phyloP scores from a whole-genome alignment of 1,140 invertebrate genomes.

The Drosophila ficusphila region DNA sequence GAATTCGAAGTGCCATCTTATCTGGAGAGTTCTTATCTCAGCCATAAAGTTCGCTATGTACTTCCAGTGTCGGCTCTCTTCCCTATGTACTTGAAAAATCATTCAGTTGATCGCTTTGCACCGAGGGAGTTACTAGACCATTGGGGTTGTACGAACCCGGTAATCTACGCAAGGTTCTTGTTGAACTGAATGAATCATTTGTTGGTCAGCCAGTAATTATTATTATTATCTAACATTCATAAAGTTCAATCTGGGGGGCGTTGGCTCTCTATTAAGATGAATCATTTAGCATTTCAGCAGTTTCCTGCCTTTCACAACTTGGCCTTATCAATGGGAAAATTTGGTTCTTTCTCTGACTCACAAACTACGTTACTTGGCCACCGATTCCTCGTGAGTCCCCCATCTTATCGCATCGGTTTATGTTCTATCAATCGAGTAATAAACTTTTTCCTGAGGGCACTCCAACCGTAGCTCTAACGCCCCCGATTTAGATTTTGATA shows the following conservation, averaged over 20 bases:
- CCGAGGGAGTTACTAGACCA: conserved; percentile 25
- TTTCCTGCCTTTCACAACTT: neutral
- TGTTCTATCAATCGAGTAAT: conserved; percentile 21
- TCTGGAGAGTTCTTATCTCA: conserved; percentile 50
- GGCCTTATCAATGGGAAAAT: conserved; percentile 14
- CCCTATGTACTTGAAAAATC: conserved; percentile 22
- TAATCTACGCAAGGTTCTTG: conserved; percentile 29
- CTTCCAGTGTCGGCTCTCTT: conserved; percentile 10
- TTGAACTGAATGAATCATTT: conserved; percentile 13
- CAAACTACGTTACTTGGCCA: neutral
- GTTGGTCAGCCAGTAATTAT: conserved; percentile 9
- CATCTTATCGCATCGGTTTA: conserved; percentile 32
- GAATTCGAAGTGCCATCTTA: conserved; percentile 42
- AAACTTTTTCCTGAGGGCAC: conserved; percentile 4
- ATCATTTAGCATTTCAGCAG: conserved; percentile 8
- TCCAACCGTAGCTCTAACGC: neutral
- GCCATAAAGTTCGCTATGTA: conserved; percentile 21
- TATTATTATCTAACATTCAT: neutral
- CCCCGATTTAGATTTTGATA: conserved; percentile 27
- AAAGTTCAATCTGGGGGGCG: neutral
- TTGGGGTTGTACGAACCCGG: neutral
- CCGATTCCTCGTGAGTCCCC: conserved; percentile 55
- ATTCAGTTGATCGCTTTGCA: conserved; percentile 60
- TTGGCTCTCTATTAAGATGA: conserved; percentile 10
- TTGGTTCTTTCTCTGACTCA: conserved; percentile 7